These are phyloP conservation scores for Drosophila ohnishii DNA, from an alignment of 1,140 invertebrate genomes.

Conservation along the genomic window DNA sequence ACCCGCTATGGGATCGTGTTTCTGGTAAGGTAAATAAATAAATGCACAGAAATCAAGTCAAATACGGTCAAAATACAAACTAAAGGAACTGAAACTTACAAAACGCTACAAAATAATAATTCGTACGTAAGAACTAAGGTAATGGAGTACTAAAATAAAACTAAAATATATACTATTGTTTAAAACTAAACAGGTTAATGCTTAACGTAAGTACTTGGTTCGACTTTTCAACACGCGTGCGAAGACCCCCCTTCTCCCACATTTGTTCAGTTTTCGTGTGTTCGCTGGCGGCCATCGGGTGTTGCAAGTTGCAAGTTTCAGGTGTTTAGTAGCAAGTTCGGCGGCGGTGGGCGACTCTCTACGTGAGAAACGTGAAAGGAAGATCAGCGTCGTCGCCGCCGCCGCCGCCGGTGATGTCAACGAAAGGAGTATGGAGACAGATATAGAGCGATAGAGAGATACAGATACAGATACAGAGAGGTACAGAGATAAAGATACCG, in stretches of 20 bases:
- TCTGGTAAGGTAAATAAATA: conserved; percentile 53
- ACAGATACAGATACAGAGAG: conserved; percentile 18
- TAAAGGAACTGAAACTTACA: conserved; percentile 21
- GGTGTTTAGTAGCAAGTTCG: conserved; percentile 53
- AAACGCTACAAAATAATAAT: conserved; percentile 26
- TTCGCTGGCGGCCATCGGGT: conserved; percentile 42
- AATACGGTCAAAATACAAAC: conserved; percentile 38
- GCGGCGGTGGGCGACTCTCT: conserved; percentile 61
- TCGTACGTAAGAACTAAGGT: conserved; percentile 31
- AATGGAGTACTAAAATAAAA: conserved; percentile 28
- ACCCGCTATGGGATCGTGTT: conserved; percentile 15
- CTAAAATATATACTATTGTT: conserved; percentile 37
- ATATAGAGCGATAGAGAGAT: conserved; percentile 36
- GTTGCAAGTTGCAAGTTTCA: conserved; percentile 18
- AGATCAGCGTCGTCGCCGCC: conserved; percentile 38
- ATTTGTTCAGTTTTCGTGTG: conserved; percentile 15
- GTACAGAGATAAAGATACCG: conserved; percentile 22
- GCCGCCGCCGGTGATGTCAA: conserved; percentile 41
- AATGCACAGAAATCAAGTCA: conserved; percentile 66
- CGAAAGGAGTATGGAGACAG: conserved; percentile 24
- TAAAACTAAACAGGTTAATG: conserved; percentile 43
- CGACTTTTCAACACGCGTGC: conserved; percentile 14
- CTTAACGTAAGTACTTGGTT: conserved; percentile 46
- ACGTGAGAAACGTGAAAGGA: conserved; percentile 45
- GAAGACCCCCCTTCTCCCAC: conserved; percentile 5